These are phyloP conservation scores for Euplexia lucipara DNA, from an alignment of 2,888 invertebrate genomes.

Conservation along the genomic window DNA sequence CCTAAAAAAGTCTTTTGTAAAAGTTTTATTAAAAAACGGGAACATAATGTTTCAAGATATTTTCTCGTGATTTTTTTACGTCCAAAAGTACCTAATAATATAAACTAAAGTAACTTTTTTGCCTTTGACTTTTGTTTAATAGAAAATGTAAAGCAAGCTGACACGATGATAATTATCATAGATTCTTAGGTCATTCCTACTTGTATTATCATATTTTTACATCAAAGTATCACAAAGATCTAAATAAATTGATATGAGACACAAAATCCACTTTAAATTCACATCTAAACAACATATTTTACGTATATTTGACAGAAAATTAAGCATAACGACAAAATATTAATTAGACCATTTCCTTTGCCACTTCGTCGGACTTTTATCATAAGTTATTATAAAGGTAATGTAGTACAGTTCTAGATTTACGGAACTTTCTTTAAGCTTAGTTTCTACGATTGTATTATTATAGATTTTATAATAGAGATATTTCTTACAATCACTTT, in stretches of 20 bases:
- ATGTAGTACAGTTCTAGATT: conserved; percentile 1
- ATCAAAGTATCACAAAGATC: conserved; percentile 30
- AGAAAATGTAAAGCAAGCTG: not conserved
- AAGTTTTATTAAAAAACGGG: too few species aligned
- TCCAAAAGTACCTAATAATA: too few species aligned
- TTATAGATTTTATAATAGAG: not conserved
- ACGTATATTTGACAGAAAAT: conserved; percentile 47
- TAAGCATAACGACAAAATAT: conserved; percentile 44
- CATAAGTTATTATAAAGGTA: conserved; percentile 30
- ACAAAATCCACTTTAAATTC: conserved; percentile 36
- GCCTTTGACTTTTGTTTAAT: not conserved
- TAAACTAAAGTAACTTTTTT: not conserved
- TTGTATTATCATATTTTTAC: conserved; percentile 25
- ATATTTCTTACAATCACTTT: not conserved
- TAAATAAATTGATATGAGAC: conserved; percentile 29
- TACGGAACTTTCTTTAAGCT: not conserved
- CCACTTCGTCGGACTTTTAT: conserved; percentile 21
- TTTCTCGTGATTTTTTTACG: too few species aligned
- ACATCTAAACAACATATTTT: conserved; percentile 38
- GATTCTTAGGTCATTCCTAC: conserved; percentile 10
- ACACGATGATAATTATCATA: not conserved
- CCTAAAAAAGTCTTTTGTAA: too few species aligned
- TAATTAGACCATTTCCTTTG: conserved; percentile 55
- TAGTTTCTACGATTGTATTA: not conserved
- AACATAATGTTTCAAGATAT: too few species aligned